Percentiles rank a stretch among this genome's conserved stretches.
phyloP scores from a whole-genome alignment of 2,797 vertebrate genomes.

The Hoplostethus mediterraneus region DNA sequence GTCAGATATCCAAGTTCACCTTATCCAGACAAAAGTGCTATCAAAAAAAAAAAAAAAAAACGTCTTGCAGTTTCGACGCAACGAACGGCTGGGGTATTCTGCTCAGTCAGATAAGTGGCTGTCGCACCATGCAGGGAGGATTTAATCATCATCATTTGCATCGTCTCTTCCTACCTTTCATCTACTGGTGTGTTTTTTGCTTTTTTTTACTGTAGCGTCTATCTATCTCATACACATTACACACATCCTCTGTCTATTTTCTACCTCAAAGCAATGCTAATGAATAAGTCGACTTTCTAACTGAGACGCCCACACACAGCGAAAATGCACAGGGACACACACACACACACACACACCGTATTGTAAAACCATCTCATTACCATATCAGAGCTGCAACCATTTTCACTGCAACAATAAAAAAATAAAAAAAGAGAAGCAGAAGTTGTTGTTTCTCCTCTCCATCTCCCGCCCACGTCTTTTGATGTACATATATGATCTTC shows the following conservation, averaged over 20 bases:
- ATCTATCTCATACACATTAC: neutral
- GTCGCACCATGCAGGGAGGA: neutral
- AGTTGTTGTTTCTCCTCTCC: no score
- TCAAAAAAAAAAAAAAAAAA: neutral
- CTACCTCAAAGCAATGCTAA: constrained; percentile 11
- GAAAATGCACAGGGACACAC: neutral
- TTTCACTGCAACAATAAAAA: neutral
- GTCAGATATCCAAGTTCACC: neutral
- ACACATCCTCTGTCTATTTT: neutral
- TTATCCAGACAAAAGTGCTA: neutral
- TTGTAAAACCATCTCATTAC: constrained; percentile 1
- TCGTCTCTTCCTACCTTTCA: neutral
- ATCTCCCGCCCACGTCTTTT: neutral
- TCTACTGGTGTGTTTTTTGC: neutral
- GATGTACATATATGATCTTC: neutral
- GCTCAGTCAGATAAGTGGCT: neutral
- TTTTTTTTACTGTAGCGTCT: neutral
- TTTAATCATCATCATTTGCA: neutral
- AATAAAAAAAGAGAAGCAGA: no score
- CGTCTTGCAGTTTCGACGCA: neutral
- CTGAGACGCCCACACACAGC: neutral
- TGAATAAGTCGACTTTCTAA: constrained; percentile 6
- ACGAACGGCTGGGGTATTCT: neutral
- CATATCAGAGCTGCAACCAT: constrained; percentile 8
- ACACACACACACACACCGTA: neutral